Conservation (phyloP, 2,888 invertebrate genomes). For the Hirtodrosophila cameraria region DNA sequence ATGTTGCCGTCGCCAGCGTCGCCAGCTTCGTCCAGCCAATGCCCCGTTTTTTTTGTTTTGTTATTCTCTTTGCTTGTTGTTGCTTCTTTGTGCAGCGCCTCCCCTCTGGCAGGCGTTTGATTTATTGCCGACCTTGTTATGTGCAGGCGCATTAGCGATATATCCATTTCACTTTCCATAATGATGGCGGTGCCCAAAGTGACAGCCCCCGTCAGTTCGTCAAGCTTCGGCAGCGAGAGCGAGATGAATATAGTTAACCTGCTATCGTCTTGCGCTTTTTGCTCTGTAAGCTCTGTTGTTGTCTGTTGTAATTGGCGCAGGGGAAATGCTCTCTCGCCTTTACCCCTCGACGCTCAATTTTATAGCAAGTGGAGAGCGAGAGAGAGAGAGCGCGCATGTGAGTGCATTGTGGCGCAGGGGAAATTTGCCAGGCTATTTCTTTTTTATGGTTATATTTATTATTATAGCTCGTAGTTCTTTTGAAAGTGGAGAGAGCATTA, state of each 20-base stretch:
- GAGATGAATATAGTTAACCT: conserved; percentile 53
- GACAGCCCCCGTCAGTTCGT: conserved; percentile 61
- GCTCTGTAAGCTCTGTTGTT: conserved; percentile 45
- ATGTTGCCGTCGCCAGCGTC: conserved; percentile 15
- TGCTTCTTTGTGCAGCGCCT: conserved; percentile 33
- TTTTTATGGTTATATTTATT: conserved; percentile 30
- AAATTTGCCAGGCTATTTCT: conserved; percentile 45
- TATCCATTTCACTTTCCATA: conserved; percentile 84
- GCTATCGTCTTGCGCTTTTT: conserved; percentile 34
- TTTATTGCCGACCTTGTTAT: conserved; percentile 84
- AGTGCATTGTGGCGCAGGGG: conserved; percentile 62
- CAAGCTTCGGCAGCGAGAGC: conserved; percentile 56
- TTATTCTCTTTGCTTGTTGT: conserved; percentile 3
- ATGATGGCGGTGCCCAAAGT: conserved; percentile 74
- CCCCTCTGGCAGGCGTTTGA: conserved; percentile 68
- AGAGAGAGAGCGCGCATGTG: not conserved
- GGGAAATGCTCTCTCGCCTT: conserved; percentile 52
- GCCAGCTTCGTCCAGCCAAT: conserved; percentile 36
- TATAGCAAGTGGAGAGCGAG: conserved; percentile 59
- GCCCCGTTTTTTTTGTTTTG: conserved; percentile 36
- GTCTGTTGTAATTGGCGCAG: conserved; percentile 51
- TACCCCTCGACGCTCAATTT: conserved; percentile 52
- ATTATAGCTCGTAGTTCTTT: conserved; percentile 13
- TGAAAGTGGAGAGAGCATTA: conserved; percentile 21
- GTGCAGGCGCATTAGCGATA: conserved; percentile 83